phyloP scores from a whole-genome alignment of 2,113 vertebrate species.

The Nibea albiflora region DNA sequence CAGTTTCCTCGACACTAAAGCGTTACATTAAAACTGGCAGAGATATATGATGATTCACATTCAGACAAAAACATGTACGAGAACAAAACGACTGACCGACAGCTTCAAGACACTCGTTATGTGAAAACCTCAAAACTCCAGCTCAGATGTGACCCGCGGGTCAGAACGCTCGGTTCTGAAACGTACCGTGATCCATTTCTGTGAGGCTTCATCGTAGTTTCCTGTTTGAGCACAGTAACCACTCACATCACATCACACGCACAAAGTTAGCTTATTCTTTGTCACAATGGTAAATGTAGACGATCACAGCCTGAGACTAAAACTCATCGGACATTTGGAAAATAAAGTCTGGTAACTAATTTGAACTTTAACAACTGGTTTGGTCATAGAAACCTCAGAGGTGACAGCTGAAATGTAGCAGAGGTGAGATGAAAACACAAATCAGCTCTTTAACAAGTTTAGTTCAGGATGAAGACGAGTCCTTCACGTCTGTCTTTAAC shows the following conservation, averaged over 20 bases:
- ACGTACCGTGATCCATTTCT: no score
- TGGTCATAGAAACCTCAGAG: no score
- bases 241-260: neutral
- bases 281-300: neutral
- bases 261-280: neutral
- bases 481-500: no score
- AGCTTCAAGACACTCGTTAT: neutral
- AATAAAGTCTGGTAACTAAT: neutral
- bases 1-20: conserved; percentile 6
- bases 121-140: neutral
- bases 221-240: neutral
- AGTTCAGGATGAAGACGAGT: no score
- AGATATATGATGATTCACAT: neutral
- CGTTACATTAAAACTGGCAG: neutral
- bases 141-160: neutral
- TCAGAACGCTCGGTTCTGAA: neutral
- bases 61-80: neutral
- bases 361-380: no score
- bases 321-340: neutral
- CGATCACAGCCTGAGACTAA: neutral
- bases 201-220: no score
- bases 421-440: no score
- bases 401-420: no score
- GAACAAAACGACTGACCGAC: neutral
- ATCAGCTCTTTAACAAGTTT: no score